Base-by-base conservation (phyloP, 2,888 invertebrate species). In the Volucella bombylans region DNA sequence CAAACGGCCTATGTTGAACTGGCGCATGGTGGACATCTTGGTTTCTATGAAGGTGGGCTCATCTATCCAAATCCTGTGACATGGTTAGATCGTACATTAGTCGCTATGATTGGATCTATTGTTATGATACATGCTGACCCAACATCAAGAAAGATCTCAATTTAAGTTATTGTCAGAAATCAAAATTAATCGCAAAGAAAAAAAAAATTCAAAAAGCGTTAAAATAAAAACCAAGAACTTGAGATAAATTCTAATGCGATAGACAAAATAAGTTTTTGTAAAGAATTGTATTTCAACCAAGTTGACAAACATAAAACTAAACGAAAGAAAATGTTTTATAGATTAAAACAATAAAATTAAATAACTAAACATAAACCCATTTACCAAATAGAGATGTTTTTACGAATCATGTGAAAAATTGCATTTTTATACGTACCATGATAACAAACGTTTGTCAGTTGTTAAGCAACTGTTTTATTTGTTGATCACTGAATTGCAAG, bases 21-120 rank as follows among this genome's bases (percentile, higher is more conserved):
- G 31, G 95, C 96, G 10, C 98, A 98, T 90, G 98, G 98, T 11
- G 98, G 98, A 4, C 98, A 98, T 92, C 93, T 98, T 87, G 98
- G 98, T 18, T 98, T 97, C 92, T 97, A 97, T 91, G 98, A 98
- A 92, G 97, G 97, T 10, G 97, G 97, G 15, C 92, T 96, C 38
- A 90, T 97, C 1, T 96, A 96, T 91, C 98, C 98, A 0, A 96
- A 97, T 90, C 96, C 96, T 0, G 95, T 97, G 76, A 97, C 97
- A 79, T 98, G 98, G 98, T 92, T 98, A 81, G 98, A 98, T 92
- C 94, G 97, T 55, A 95, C 97, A 0, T 92, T 97, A n/a, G 95
- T 97, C 1, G 95, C 97, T 1, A 93, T 97, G 80, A 94, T 96
- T 1, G 96, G 96, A 11, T 95, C 96, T 1, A 90, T 96, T 41